Evolutionary conservation across 1,140 invertebrate genomes (phyloP), one percentile per base, ranked within the genome.

Genomic region (Muscidifurax raptorellus): DNA sequence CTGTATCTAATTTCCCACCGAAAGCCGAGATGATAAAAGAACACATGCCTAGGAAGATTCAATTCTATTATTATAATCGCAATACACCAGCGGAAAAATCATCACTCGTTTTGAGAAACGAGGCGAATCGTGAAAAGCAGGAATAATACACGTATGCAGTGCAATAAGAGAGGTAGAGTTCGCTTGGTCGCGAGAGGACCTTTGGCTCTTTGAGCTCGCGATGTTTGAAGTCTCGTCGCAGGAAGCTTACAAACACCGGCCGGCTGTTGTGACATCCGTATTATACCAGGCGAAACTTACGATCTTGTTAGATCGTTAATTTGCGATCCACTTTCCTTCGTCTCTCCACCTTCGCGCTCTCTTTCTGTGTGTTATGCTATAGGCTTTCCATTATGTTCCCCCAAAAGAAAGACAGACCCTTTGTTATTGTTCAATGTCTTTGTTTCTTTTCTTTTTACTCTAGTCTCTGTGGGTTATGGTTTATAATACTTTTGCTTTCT

Each of bases 211-310:
- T 82, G 84, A 88, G 88, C 89, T 90, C 85, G 90, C 89, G 89
- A 93, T 93, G 92, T 93, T 93, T 93, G 92, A 93, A 93, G 92
- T 93, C 90, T 91, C 91, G 89, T 93, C 92, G 89, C 89, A 89
- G 88, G 89, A 90, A 92, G 92, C 92, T 93, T 93, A 93, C 90
- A 93, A 93, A 93, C 92, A 93, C 91, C 88, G 89, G 86, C 88
- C 88, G 86, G 86, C 88, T 93, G 92, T 93, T 93, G 92, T 93
- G 92, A 93, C 92, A 93, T 90, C 85, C 89, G 89, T 92, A 93
- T 92, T 93, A 93, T 93, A 89, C 92, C 87, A 86, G 83, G 88
- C 88, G 85, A 93, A 92, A 93, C 91, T 92, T 93, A 93, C 91
- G 91, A 89, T 92, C 90, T 90, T 88, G 85, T 84, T 90, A 89